Base-by-base conservation (phyloP, 1,140 invertebrate genomes). In the Ostrea edulis region DNA sequence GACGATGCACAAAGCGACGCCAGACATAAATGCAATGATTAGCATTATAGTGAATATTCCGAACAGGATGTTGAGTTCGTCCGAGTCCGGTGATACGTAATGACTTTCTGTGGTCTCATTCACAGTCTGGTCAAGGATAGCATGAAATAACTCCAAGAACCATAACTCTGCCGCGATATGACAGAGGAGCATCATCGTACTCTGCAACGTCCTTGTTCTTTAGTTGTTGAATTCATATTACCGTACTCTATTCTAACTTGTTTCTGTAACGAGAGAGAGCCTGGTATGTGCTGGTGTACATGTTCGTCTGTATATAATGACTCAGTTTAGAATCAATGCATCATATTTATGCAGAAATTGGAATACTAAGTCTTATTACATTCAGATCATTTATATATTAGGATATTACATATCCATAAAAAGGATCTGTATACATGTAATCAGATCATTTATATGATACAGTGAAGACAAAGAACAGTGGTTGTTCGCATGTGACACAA, bases 21-120 rank as follows among this genome's bases (percentile, higher is more conserved):
- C 68, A 35, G 68, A 77, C 68, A 77, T 77, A 9, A 77, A 3
- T 25, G 68, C 68, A 77, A 77, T 14, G 22, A 77, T 77, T 2
- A 77, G 68, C 68, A 77, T 77, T 35, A 77, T 12, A 35, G 68
- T 77, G 68, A 77, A 77, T 35, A 77, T 25, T 77, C 68, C 68
- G 14, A 17, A 29, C 25, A 77, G 22, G 14, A 77, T 77, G 8
- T 29, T 77, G 11, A 77, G 68, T 35, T 25, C 14, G 68, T 77
- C 25, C 12, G 68, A 77, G 68, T 77, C 68, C 9, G 68, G 68
- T 11, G 68, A 77, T 1, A 12, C 25, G 0, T 8, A 9, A 25
- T 2, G 14, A 5, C 25, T 25, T 29, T 17, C 29, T 35, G 22
- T 77, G 12, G 68, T 77, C 25, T 29, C 8, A 25, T 77, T 77